Evolutionary conservation across 2,113 vertebrate species (phyloP), one percentile per base, ranked within the genome.

Genomic region (Odobenus rosmarus): DNA sequence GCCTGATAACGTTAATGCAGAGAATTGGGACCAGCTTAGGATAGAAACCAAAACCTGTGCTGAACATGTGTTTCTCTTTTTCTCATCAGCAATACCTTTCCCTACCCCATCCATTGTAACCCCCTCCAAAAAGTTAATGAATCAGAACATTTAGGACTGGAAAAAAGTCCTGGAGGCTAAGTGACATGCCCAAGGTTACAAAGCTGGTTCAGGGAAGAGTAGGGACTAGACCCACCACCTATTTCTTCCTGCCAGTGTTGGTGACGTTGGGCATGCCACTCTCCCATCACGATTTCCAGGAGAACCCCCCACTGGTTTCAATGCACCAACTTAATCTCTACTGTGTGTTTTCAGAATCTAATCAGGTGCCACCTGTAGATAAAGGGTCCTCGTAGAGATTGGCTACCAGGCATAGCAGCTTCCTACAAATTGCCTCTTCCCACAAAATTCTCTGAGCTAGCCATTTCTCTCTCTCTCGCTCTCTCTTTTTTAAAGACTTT

Each of bases 121-220:
- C 26, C 14, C 14, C 21, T 31, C 67, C 15, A 36, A 57, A 82
- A 53, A 18, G 46, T 74, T 7, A 46, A 49, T 11, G 33, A 16
- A 51, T 1, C 23, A 24, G n/a, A 81, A 28, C 72, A 5, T 2
- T 82, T 59, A 74, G 64, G 14, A 46, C 28, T 19, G 8, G 8
- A 55, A 71, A 69, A 28, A 24, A 4, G 14, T 64, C 31, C 28
- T 46, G 15, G n/a, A 76, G 46, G 7, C 61, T 21, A 13, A 74
- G 39, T 26, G 49, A 36, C 87, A 76, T 28, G 31, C 26, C 72
- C 81, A 85, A 84, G 51, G 81, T 94, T 74, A 77, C 77, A 85
- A 19, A 57, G 21, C 33, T n/a, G 49, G 33, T 51, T 64, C 19
- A 4, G 72, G n/a, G 33, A 88, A 79, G 80, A 80, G 8, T 16